Evolutionary conservation across 92 coral and sea anemone genomes (phyloP), one percentile per base, ranked within the genome.

Genomic region (Umimayanthus kanabou): DNA sequence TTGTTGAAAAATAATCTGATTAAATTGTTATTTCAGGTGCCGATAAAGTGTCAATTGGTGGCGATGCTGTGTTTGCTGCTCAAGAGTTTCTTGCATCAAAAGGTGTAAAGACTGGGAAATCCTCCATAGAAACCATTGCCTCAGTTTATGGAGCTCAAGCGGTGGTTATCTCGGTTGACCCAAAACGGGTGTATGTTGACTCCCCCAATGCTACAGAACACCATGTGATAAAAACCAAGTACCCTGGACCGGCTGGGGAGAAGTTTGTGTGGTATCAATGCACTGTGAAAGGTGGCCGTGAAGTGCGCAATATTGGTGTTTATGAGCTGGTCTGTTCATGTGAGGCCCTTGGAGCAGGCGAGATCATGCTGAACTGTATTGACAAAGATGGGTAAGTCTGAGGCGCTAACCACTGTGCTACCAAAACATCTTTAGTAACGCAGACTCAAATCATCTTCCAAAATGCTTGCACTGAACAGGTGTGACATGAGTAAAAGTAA

Each of bases 271-370:
- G 93, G 93, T 91, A 88, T 40, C 93, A 91, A 53, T 91, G 93
- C 67, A 91, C 93, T 15, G 91, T 91, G 45, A 91, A 84, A 58
- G 93, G 93, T 39, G 93, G 93, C 47, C 82, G 93, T 0, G 91
- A 91, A 83, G n/a, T 55, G 45, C 93, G 93, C 5, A 89, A 88
- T 81, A 84, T 91, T 80, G 93, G 93, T 53, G 91, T 85, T 57
- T 88, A 88, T 84, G 93, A 91, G 86, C 39, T 91, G 87, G 91
- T 91, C 33, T 78, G 86, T 58, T 90, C 93, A 42, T 91, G 93
- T 39, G 93, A 91, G 77, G 93, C 88, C 53, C 85, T 91, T 18
- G 93, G 93, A 58, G 93, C 93, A 9, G 93, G 93, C 5, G 93
- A 91, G 77, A 88, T 91, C 40, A 82, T 91, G 91, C 88, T 91